These are phyloP conservation scores for Platysteira castanea DNA, from an alignment of 2,113 vertebrate genomes.

Conservation along the genomic window DNA sequence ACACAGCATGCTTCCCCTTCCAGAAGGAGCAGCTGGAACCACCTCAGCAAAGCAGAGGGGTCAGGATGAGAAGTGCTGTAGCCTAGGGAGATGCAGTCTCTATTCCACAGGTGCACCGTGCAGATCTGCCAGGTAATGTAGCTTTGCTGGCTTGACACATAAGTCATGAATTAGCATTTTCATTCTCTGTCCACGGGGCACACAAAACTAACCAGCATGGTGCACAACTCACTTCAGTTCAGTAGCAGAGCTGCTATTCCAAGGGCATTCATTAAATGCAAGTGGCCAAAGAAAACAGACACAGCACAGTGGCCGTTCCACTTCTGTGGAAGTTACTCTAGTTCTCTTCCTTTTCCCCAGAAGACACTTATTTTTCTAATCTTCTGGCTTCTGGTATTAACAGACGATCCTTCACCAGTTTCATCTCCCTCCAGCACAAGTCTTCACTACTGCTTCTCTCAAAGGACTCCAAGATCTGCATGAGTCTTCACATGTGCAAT, in stretches of 20 bases:
- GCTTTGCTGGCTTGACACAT: background rate
- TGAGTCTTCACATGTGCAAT: background rate
- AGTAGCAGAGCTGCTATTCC: background rate
- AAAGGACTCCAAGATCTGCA: background rate
- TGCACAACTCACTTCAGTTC: background rate
- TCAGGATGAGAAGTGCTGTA: background rate
- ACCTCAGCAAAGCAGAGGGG: background rate
- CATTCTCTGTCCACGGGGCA: background rate
- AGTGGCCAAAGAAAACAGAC: background rate
- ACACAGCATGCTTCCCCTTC: background rate
- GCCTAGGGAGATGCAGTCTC: background rate
- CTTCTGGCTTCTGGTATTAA: background rate
- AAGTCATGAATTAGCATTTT: background rate
- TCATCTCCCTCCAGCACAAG: background rate
- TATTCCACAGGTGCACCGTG: background rate
- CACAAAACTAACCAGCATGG: background rate
- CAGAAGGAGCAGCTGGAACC: background rate
- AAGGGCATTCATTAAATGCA: background rate
- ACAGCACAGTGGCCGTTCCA: background rate
- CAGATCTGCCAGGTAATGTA: background rate
- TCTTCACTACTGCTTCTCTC: background rate
- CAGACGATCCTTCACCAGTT: background rate
- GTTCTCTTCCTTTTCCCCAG: background rate
- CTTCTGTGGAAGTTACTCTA: background rate
- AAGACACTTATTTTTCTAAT: background rate